These are phyloP conservation scores for Brachionus rubens DNA, from an alignment of 1,140 invertebrate genomes.

Conservation along the genomic window DNA sequence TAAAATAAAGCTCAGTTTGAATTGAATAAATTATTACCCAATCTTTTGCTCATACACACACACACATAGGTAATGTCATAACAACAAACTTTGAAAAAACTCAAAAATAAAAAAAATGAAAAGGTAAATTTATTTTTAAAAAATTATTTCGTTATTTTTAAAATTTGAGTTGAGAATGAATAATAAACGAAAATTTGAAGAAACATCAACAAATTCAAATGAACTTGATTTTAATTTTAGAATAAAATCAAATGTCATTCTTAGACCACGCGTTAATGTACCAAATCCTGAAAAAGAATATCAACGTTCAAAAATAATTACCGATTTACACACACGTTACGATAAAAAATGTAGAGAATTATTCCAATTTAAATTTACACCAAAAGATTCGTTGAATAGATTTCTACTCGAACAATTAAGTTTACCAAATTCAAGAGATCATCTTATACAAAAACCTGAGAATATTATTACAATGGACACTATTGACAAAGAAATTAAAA, in stretches of 20 bases:
- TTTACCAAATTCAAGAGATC: neutral
- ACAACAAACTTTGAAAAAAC: too few species aligned
- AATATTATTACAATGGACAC: neutral
- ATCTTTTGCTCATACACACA: too few species aligned
- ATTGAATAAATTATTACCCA: too few species aligned
- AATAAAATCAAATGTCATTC: slow-evolving; percentile 1
- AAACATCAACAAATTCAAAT: too few species aligned
- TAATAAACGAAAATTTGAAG: too few species aligned
- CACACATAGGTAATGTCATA: too few species aligned
- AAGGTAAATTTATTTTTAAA: too few species aligned
- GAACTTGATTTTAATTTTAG: slow-evolving; percentile 9
- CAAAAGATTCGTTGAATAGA: slow-evolving; percentile 8
- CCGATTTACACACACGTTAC: neutral
- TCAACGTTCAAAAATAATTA: neutral
- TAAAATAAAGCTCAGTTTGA: too few species aligned
- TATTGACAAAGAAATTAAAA: slow-evolving; percentile 13
- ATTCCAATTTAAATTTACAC: neutral
- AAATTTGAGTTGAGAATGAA: too few species aligned
- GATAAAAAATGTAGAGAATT: neutral
- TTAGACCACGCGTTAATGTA: neutral
- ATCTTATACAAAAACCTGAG: neutral
- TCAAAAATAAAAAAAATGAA: too few species aligned
- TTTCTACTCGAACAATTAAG: neutral
- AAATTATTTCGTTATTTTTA: too few species aligned
- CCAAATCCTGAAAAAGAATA: slow-evolving; percentile 19